Percentiles rank a stretch among this genome's conserved stretches.
These are phyloP conservation scores for Cygnus olor DNA, from an alignment of 2,797 vertebrate genomes.

Conservation along the genomic window DNA sequence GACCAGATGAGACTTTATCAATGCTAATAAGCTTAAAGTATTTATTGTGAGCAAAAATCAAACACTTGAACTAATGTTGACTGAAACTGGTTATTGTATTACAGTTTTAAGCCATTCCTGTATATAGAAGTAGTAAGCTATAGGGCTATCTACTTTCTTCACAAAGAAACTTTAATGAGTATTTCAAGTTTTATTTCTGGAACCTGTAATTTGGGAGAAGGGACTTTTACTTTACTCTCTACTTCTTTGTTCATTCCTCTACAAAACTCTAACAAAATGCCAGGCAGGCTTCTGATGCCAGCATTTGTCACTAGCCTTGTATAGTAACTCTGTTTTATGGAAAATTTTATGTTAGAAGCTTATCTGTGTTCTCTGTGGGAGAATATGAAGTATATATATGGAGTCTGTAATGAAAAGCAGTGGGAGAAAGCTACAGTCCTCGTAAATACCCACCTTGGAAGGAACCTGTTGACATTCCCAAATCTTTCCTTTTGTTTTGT, in stretches of 20 bases:
- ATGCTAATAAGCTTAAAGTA: constrained; percentile 31
- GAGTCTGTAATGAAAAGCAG: background rate
- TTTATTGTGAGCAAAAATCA: constrained; percentile 5
- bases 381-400: background rate
- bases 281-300: background rate
- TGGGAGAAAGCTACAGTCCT: background rate
- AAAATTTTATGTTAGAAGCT: constrained; percentile 11
- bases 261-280: background rate
- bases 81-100: background rate
- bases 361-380: constrained; percentile 33
- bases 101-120: background rate
- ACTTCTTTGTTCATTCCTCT: background rate
- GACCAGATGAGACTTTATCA: constrained; percentile 13
- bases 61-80: background rate
- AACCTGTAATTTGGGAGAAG: background rate
- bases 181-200: background rate
- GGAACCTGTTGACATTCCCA: background rate
- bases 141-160: background rate
- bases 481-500: background rate
- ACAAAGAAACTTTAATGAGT: background rate
- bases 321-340: constrained; percentile 14
- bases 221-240: background rate
- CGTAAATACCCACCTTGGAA: constrained; percentile 4
- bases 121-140: background rate
- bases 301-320: constrained; percentile 9